These are phyloP conservation scores for Leptosomus discolor DNA, from an alignment of 2,113 vertebrate genomes.

Conservation along the genomic window DNA sequence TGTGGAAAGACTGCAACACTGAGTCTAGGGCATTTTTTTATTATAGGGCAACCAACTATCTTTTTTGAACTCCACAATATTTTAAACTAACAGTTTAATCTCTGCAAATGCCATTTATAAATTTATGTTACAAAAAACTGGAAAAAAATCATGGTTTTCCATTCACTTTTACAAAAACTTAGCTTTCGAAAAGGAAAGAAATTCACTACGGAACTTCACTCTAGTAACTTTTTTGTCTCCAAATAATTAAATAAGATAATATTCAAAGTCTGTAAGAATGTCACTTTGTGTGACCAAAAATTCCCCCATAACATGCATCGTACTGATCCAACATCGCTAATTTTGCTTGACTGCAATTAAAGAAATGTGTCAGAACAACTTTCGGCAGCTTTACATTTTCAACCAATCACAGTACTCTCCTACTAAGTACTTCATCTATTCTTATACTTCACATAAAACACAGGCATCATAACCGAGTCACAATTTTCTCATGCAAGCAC, in stretches of 20 bases:
- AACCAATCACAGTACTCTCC: neutral
- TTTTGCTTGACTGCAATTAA: neutral
- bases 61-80: neutral
- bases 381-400: neutral
- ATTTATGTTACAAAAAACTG: neutral
- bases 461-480: neutral
- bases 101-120: neutral
- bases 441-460: too few species aligned
- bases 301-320: neutral
- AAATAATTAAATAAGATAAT: neutral
- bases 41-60: neutral
- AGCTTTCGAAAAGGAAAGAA: neutral
- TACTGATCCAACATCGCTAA: neutral
- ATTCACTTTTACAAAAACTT: neutral
- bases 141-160: neutral
- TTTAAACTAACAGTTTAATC: neutral
- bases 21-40: neutral
- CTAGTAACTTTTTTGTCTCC: neutral
- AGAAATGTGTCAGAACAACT: neutral
- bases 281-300: neutral
- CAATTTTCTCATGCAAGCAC: neutral
- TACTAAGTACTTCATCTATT: neutral
- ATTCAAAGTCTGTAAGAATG: neutral
- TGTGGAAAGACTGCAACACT: neutral
- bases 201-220: neutral